Evolutionary conservation across 2,888 invertebrate genomes (phyloP).

Genomic region (Oasisia sp.): DNA sequence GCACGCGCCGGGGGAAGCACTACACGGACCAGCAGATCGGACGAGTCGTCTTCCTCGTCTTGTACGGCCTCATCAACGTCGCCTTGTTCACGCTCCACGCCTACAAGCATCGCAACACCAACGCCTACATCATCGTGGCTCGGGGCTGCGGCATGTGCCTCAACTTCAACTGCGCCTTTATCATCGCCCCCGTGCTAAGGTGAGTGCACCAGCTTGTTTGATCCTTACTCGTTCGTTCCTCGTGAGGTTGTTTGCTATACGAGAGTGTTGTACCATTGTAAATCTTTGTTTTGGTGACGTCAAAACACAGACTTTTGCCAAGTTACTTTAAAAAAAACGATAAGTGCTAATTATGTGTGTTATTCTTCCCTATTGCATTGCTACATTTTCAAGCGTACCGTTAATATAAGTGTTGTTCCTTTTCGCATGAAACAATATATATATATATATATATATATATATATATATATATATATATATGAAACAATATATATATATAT

Average conservation of each 20-base stretch:
- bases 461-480: no score
- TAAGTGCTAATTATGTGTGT: not conserved
- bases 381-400: no score
- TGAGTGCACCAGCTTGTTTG: conserved; percentile 55
- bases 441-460: no score
- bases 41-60: conserved; percentile 73
- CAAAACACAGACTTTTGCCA: conserved; percentile 72
- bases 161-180: conserved; percentile 91
- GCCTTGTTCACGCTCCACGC: conserved; percentile 73
- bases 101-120: conserved; percentile 65
- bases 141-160: conserved; percentile 86
- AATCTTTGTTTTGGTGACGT: conserved; percentile 86
- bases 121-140: conserved; percentile 82
- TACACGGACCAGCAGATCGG: conserved; percentile 87
- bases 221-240: conserved; percentile 81
- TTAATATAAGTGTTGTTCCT: no score
- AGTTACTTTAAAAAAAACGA: not conserved
- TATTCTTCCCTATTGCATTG: not conserved
- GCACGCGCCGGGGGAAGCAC: conserved; percentile 72
- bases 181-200: conserved; percentile 88
- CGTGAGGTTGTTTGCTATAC: conserved; percentile 85
- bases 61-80: conserved; percentile 79
- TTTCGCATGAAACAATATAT: no score
- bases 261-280: conserved; percentile 92
- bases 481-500: no score